Evolutionary conservation across 2,888 invertebrate species (phyloP), one percentile per base, ranked within the genome.

Genomic region (Panzeria rudis): DNA sequence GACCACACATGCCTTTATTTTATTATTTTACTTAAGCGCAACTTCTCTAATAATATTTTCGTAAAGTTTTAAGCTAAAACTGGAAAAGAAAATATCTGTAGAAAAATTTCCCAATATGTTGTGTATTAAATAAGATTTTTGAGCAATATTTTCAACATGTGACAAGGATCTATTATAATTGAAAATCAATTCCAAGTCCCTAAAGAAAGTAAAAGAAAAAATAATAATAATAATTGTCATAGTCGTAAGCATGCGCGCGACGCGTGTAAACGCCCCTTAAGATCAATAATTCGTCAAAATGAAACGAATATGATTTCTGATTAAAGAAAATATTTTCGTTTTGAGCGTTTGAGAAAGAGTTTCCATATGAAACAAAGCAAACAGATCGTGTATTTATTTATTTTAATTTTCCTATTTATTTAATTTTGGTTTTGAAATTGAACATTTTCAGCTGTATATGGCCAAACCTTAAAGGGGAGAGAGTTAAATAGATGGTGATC

Each of bases 181-280:
- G 66, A 47, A 73, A 38, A 81, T 41, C 15, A 59, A n/a, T 8
- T 38, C 0, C 20, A 13, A 47, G 23, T 3, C 23, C 50, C 15
- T 13, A 25, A 47, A 29, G 8, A 8, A 47, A 29, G n/a, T 6
- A 17, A 29, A 25, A 25, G 11, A 56, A 52, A 11, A 17, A 15
- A 15, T 29, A 5, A 29, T 29, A 5, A 2, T 29, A 5, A 29
- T 29, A 35, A 50, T 35, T 44, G 15, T 44, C 15, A 44, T 62
- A 29, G 23, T n/a, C n/a, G n/a, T 71, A 71, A 78, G 88, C 87
- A 89, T 88, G 88, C 85, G 86, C 88, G 87, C 84, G 81, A 73
- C 68, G 68, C 76, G 80, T 76, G 87, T 88, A 87, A 86, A 89
- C 89, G 89, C 90, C 90, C 90, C 90, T 89, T 87, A 87, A 89